These are phyloP conservation scores for Macroramphosus scolopax DNA, from an alignment of 2,797 vertebrate genomes.

Conservation along the genomic window DNA sequence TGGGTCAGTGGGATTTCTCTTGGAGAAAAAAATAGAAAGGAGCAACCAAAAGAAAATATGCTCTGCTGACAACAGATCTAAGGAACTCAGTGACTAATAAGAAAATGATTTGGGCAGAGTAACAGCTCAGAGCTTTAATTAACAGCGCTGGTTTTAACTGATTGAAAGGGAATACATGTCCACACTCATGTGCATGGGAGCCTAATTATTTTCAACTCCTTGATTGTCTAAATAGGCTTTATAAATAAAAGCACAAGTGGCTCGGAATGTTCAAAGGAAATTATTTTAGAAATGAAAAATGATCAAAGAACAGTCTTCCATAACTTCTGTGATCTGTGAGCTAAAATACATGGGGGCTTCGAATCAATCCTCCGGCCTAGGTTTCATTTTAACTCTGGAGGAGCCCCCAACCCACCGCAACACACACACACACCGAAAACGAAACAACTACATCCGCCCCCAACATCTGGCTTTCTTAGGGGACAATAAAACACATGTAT, in stretches of 20 bases:
- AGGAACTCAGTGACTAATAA: conserved; percentile 74
- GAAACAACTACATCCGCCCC: conserved; percentile 21
- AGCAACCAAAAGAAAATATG: conserved; percentile 68
- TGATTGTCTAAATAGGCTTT: conserved; percentile 78
- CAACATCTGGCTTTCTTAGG: conserved; percentile 47
- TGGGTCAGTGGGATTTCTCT: conserved; percentile 79
- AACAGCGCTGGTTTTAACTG: conserved; percentile 74
- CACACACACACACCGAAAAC: neutral
- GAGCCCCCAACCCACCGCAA: conserved; percentile 4
- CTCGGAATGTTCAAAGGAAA: conserved; percentile 76
- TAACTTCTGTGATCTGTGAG: conserved; percentile 60
- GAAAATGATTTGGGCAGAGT: conserved; percentile 76
- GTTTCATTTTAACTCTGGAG: conserved; percentile 45
- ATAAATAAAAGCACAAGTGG: conserved; percentile 78
- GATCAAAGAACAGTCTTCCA: conserved; percentile 67
- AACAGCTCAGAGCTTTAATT: conserved; percentile 80
- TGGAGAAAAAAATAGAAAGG: conserved; percentile 40
- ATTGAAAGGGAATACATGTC: conserved; percentile 77
- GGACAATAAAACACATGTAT: conserved; percentile 46
- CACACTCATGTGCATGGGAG: conserved; percentile 51
- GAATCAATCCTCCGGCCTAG: conserved; percentile 41
- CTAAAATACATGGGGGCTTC: conserved; percentile 51
- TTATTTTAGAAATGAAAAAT: conserved; percentile 68
- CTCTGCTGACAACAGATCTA: conserved; percentile 79
- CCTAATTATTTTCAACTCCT: conserved; percentile 78